Evolutionary conservation across 2,113 vertebrate species (phyloP).

Genomic region (Ceuthmochares aereus): DNA sequence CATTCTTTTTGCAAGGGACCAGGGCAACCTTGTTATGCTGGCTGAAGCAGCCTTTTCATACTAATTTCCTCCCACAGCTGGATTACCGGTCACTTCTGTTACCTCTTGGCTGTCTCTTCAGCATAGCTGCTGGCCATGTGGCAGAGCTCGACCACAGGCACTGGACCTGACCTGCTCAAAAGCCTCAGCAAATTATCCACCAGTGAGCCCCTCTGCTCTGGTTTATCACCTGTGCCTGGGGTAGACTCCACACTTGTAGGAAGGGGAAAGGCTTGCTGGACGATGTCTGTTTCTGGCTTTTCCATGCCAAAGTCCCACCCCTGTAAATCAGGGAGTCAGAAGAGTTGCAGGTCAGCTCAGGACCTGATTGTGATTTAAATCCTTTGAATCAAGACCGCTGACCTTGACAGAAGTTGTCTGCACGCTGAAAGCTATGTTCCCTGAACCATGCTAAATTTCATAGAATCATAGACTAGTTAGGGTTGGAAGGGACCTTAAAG

Average conservation of each 20-base stretch:
- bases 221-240: neutral
- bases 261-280: neutral
- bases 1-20: too few species aligned
- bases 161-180: neutral
- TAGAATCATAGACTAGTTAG: too few species aligned
- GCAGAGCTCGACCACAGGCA: accelerated
- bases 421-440: neutral
- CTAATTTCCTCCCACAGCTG: too few species aligned
- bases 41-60: too few species aligned
- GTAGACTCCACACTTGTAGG: accelerated
- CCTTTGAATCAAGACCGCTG: neutral
- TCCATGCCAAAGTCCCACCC: neutral
- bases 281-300: neutral
- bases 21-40: too few species aligned
- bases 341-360: neutral
- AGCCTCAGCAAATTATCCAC: neutral
- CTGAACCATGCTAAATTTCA: neutral
- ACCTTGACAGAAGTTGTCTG: neutral
- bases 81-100: neutral
- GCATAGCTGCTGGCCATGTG: neutral
- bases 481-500: too few species aligned
- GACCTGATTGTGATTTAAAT: neutral
- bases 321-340: neutral
- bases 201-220: neutral
- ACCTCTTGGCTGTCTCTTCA: neutral